Base-by-base conservation (phyloP, 2,113 vertebrate species). In the Ciconia stormi region DNA sequence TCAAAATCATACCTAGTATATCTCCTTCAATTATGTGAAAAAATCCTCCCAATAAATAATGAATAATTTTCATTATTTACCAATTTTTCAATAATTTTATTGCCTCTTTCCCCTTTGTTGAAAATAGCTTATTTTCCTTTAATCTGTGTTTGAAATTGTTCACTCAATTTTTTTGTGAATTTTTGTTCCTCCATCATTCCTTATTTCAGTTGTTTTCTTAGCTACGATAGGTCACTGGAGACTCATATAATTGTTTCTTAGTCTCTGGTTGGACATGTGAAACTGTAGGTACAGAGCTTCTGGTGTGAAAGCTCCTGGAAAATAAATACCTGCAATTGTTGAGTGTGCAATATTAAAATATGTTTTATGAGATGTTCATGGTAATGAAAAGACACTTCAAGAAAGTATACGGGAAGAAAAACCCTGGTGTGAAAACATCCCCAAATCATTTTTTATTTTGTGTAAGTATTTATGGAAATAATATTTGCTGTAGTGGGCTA, bases 391-490 rank as follows among this genome's bases (percentile, higher is more conserved):
- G 84, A 85, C 71, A 80, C 59, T 95, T 96, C 74, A 86, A 87
- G 89, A 88, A 95, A 88, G 93, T 91, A 87, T 88, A 90, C 0
- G 1, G 47, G 71, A 95, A 93, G 62, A 90, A 95, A 97, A 94
- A 44, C 21, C 50, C 10, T 38, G 27, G 29, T 72, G 80, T 73
- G 93, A 93, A 96, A 95, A 83, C 71, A 86, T 66, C 32, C 18
- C 47, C 87, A 94, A 94, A 97, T 95, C 27, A 95, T 96, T 93
- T 95, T 95, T 97, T 96, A 97, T 97, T 94, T 91, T 91, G 50
- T 90, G n/a, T 27, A 72, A 87, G 53, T 95, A 97, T 97, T 97
- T 97, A 96, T 87, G 53, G 81, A 96, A 88, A 89, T 55, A 85
- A 21, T 70, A 70, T 91, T 88, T 95, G 81, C 89, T 93, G 38